Conservation (phyloP, 2,797 vertebrate genomes). For the Mionectes olivaceus region DNA sequence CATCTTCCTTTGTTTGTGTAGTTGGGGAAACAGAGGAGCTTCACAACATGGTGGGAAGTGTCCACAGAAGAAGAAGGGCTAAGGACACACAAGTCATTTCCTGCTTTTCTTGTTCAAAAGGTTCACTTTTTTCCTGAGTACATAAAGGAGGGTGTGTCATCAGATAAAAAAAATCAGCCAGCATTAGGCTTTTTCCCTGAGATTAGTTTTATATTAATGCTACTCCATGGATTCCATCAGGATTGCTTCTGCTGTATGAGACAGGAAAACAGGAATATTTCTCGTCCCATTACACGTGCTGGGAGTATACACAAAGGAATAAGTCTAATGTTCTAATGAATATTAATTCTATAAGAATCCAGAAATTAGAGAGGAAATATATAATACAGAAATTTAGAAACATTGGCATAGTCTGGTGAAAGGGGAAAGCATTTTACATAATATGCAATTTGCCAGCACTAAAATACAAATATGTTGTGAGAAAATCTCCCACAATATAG, state of each 20-base stretch:
- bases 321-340: not conserved
- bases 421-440: not conserved
- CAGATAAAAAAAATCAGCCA: constrained; percentile 2
- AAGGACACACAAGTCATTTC: not conserved
- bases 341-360: not conserved
- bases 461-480: not conserved
- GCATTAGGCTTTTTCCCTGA: not conserved
- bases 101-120: not conserved
- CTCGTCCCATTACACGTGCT: not conserved
- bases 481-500: not conserved
- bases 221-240: not conserved
- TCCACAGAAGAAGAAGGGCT: not conserved
- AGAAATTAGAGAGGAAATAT: not conserved
- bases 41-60: not conserved
- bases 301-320: not conserved
- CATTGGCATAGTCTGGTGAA: not conserved
- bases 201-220: not conserved
- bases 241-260: not conserved
- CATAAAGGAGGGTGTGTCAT: not conserved
- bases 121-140: not conserved
- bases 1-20: not conserved
- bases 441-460: not conserved
- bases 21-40: not conserved
- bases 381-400: not conserved
- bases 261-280: not conserved